A percentile compares a stretch with the other conserved stretches of the same genome.
These are phyloP conservation scores for Neostethus bicornis DNA, from an alignment of 2,797 vertebrate species.

Conservation along the genomic window DNA sequence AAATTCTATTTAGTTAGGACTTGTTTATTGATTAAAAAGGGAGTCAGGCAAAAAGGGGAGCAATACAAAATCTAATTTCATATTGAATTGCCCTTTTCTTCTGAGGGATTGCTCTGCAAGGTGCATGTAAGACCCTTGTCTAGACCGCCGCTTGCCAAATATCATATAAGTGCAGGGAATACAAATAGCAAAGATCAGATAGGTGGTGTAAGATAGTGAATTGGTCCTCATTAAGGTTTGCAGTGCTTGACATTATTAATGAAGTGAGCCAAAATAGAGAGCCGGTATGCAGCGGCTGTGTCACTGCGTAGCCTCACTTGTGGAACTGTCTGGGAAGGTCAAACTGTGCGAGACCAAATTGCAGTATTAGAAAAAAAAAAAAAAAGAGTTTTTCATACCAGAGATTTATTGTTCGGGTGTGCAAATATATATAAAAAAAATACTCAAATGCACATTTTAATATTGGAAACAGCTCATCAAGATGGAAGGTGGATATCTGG, in stretches of 20 bases:
- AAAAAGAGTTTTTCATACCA: constrained; percentile 14
- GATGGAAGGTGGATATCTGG: constrained; percentile 2
- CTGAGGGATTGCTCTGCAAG: constrained; percentile 62
- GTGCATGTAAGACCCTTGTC: constrained; percentile 63
- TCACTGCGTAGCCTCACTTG: constrained; percentile 42
- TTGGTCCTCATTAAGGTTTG: constrained; percentile 43
- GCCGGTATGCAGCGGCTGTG: constrained; percentile 33
- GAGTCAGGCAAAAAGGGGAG: constrained; percentile 70
- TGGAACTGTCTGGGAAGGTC: constrained; percentile 53
- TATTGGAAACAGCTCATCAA: constrained; percentile 3
- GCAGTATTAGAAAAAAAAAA: constrained; percentile 44
- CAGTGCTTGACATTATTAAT: constrained; percentile 65
- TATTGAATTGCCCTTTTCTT: constrained; percentile 80
- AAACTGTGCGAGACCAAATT: constrained; percentile 36
- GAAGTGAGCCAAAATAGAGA: constrained; percentile 49
- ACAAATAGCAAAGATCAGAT: constrained; percentile 67
- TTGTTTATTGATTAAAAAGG: constrained; percentile 77
- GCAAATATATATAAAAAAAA: constrained; percentile 4
- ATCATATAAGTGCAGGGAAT: constrained; percentile 70
- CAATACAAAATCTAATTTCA: constrained; percentile 74
- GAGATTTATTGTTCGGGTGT: constrained; percentile 16
- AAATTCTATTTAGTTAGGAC: constrained; percentile 70
- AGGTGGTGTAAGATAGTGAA: constrained; percentile 51
- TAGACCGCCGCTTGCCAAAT: constrained; percentile 74
- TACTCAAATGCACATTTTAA: constrained; percentile 11